phyloP scores from a whole-genome alignment of 2,113 vertebrate species.

The Lontra canadensis region DNA sequence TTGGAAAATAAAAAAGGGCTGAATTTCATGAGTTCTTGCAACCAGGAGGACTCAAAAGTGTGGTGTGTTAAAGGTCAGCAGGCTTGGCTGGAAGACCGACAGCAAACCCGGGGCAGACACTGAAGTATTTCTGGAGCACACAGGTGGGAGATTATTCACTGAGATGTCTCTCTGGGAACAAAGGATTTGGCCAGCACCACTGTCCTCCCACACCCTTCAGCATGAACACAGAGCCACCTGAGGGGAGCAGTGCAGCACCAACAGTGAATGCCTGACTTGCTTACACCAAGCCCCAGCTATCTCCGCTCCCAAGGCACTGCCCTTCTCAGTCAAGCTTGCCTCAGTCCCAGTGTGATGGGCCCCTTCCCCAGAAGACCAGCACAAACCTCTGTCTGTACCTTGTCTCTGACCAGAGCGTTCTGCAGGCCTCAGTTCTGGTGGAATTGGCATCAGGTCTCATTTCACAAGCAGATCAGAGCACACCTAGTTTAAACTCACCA shows the following conservation, averaged over 20 bases:
- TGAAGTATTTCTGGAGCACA: background rate
- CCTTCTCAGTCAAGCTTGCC: background rate
- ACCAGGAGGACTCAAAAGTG: background rate
- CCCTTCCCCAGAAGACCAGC: background rate
- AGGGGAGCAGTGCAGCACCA: background rate
- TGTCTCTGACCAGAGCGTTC: background rate
- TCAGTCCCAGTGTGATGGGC: background rate
- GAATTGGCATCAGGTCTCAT: background rate
- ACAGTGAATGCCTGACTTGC: background rate
- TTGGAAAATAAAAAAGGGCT: background rate
- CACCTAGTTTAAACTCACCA: background rate
- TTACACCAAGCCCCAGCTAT: background rate
- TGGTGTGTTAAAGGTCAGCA: background rate
- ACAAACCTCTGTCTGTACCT: background rate
- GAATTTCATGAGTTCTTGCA: background rate
- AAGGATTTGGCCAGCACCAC: background rate
- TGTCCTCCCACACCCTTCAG: background rate
- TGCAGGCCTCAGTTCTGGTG: background rate
- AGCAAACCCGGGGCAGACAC: background rate
- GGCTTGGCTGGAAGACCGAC: background rate
- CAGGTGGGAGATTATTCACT: background rate
- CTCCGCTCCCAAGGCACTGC: background rate
- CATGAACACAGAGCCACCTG: background rate
- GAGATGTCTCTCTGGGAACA: background rate
- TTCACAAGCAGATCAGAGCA: background rate